Evolutionary conservation across 1,140 invertebrate genomes (phyloP), one percentile per base, ranked within the genome.

Genomic region (Cydia strobilella): DNA sequence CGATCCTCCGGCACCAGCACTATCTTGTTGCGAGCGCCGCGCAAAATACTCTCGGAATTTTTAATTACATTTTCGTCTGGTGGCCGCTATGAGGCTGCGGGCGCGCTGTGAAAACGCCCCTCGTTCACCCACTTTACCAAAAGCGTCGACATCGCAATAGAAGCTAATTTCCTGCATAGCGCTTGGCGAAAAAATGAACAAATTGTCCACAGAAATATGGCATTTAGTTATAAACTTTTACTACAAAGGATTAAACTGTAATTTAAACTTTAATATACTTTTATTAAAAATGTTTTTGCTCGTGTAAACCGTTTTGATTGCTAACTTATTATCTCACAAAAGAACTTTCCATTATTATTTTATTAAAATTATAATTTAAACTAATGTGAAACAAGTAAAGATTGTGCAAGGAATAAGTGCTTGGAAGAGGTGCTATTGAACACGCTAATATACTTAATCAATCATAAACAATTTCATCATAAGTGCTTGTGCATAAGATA

Each of bases 51-150:
- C 88, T 87, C 84, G 90, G 90, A 93, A 93, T 93, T 91, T 93
- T 93, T 93, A 93, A 93, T 93, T 93, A 93, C 90, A 90, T 92
- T 92, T 92, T 90, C 87, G 90, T 87, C 84, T 91, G 90, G 88
- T 89, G 83, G 86, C 84, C 82, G 87, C 85, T 89, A 89, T 86
- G 86, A 87, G 84, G 79, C 82, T 62, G 86, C 80, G 86, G 84
- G 86, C 85, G 84, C 83, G 77, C 82, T 86, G 79, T 87, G 86
- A 87, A 85, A 90, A 87, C 86, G 76, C 84, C 84, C 87, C 90
- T 89, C 90, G 88, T 91, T 86, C 84, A 84, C 84, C 82, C 88
- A 86, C 85, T 90, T 87, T 88, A 92, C 87, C 88, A 84, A 91
- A 91, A 90, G 86, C 90, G 87, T 88, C 89, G 88, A 91, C 90